phyloP scores from a whole-genome alignment of 2,888 invertebrate species.

The Unio delphinus region DNA sequence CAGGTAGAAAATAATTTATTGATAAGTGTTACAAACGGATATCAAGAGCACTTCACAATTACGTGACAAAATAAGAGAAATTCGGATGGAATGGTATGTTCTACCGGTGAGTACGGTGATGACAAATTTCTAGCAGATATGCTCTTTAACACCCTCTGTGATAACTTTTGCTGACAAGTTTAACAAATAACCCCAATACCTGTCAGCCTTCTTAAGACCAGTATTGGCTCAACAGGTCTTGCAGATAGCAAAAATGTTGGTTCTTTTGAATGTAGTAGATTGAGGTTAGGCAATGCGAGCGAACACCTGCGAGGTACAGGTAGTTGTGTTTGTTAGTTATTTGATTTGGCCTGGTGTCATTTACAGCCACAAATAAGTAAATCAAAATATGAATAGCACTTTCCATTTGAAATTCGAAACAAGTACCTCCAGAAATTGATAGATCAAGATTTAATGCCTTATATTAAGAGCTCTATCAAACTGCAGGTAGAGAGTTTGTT shows the following conservation, averaged over 20 bases:
- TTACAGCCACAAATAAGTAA: conserved; percentile 36
- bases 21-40: conserved; percentile 37
- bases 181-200: conserved; percentile 21
- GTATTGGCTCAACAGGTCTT: too few relatives aligned
- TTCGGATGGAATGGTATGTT: conserved; percentile 19
- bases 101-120: not conserved
- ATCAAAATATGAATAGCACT: conserved; percentile 24
- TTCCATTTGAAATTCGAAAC: too few relatives aligned
- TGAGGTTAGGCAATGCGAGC: too few relatives aligned
- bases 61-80: conserved; percentile 51
- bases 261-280: too few relatives aligned
- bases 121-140: conserved; percentile 4
- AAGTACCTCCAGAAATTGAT: too few relatives aligned
- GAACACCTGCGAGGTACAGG: too few relatives aligned
- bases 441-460: too few relatives aligned
- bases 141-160: conserved; percentile 38
- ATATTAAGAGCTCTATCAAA: too few relatives aligned
- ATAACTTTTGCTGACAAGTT: conserved; percentile 37
- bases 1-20: conserved; percentile 39
- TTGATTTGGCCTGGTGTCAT: conserved; percentile 27
- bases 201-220: too few relatives aligned
- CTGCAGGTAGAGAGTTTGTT: too few relatives aligned
- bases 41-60: conserved; percentile 52
- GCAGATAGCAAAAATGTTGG: too few relatives aligned
- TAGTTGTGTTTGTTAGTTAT: conserved; percentile 15